Evolutionary conservation across 2,888 invertebrate species (phyloP).

Genomic region (Dendrolimus pini): DNA sequence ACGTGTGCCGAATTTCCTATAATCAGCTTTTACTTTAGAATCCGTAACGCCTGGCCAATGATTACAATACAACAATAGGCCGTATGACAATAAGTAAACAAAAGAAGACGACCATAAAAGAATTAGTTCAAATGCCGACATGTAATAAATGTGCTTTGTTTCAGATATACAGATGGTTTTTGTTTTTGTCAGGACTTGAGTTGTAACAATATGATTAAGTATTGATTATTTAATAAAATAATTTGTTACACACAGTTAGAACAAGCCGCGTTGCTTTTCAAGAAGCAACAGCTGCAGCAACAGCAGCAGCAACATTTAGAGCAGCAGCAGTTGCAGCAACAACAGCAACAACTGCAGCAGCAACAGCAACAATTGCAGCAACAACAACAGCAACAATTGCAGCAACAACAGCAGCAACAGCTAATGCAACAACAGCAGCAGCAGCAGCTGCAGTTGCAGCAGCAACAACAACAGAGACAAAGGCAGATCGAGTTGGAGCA

Average conservation of each 20-base stretch:
- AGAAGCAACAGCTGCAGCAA: slow-evolving; percentile 8
- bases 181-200: too few relatives aligned
- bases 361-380: slow-evolving; percentile 17
- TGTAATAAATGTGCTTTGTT: too few relatives aligned
- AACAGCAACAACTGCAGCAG: slow-evolving; percentile 10
- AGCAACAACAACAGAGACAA: slow-evolving; percentile 19
- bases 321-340: slow-evolving; percentile 9
- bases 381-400: slow-evolving; percentile 19
- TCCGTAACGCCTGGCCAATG: too few relatives aligned
- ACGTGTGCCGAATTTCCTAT: too few relatives aligned
- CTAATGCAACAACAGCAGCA: slow-evolving; percentile 16
- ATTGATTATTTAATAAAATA: too few relatives aligned
- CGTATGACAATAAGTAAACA: too few relatives aligned
- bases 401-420: slow-evolving; percentile 13
- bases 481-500: slow-evolving; percentile 15
- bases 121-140: too few relatives aligned
- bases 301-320: slow-evolving; percentile 8
- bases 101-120: too few relatives aligned
- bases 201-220: too few relatives aligned
- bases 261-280: slow-evolving; percentile 14
- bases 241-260: slow-evolving; percentile 12
- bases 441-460: slow-evolving; percentile 15
- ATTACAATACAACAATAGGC: too few relatives aligned
- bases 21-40: too few relatives aligned
- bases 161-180: too few relatives aligned